Evolutionary conservation across 2,113 vertebrate species (phyloP).

Genomic region (Daboia siamensis): DNA sequence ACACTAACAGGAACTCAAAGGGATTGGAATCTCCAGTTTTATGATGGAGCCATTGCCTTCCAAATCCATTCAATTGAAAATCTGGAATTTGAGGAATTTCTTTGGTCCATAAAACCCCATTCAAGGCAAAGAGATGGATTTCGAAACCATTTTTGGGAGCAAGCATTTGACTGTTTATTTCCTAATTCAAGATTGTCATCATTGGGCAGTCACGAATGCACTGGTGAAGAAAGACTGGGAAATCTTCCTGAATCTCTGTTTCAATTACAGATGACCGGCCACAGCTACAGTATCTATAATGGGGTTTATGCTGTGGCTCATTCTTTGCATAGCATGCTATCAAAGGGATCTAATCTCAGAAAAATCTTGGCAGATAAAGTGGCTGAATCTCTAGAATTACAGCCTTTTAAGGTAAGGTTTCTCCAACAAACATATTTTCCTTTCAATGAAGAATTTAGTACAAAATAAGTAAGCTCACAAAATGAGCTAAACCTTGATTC

Average conservation of each 20-base stretch:
- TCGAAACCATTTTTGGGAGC: neutral
- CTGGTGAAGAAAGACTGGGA: neutral
- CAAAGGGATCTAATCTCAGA: neutral
- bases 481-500: neutral
- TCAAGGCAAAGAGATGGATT: neutral
- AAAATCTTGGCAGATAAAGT: neutral
- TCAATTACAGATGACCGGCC: neutral
- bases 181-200: neutral
- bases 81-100: neutral
- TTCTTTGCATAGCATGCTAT: neutral
- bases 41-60: neutral
- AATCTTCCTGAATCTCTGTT: neutral
- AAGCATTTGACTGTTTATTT: constrained; percentile 1
- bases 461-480: neutral
- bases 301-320: neutral
- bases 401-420: neutral
- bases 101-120: neutral
- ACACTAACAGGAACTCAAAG: neutral
- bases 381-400: neutral
- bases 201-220: neutral
- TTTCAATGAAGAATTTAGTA: neutral
- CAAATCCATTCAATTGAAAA: neutral
- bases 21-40: neutral
- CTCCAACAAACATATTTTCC: neutral
- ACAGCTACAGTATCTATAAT: neutral